Percentiles rank a stretch among this genome's conserved stretches.
Evolutionary conservation across 2,113 vertebrate species (phyloP).

Genomic region (Bucco capensis): DNA sequence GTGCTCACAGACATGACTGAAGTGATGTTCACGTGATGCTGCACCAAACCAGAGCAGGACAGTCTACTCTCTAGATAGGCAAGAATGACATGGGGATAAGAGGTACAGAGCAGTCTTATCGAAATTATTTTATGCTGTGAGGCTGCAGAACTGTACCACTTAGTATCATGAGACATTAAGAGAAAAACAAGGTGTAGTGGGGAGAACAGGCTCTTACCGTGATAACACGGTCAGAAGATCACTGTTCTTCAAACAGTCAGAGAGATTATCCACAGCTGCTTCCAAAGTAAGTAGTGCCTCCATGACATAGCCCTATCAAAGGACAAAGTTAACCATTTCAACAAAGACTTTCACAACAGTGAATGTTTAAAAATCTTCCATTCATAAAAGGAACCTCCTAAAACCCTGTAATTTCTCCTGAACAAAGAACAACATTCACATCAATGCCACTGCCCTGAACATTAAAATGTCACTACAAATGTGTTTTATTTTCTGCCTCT

Average conservation of each 20-base stretch:
- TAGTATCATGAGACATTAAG: neutral
- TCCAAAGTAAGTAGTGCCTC: conserved; percentile 94
- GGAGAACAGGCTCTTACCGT: conserved; percentile 74
- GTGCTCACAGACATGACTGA: neutral
- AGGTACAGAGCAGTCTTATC: neutral
- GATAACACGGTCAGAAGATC: conserved; percentile 92
- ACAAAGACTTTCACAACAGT: neutral
- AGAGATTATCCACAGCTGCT: conserved; percentile 93
- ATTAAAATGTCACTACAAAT: neutral
- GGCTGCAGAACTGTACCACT: neutral
- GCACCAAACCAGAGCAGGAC: neutral
- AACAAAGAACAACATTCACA: neutral
- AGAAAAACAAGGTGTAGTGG: neutral
- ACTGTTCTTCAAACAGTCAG: conserved; percentile 95
- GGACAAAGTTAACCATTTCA: neutral
- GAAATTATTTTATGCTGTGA: neutral
- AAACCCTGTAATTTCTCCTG: neutral
- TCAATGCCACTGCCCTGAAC: neutral
- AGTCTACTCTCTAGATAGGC: neutral
- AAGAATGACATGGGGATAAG: neutral
- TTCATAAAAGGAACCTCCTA: neutral
- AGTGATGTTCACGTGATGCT: neutral
- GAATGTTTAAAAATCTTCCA: neutral
- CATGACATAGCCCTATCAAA: conserved; percentile 92
- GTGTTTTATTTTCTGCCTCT: neutral